Percentiles rank a stretch among this genome's conserved stretches.
Evolutionary conservation across 2,888 invertebrate genomes (phyloP).

Genomic region (Protonemura montana): DNA sequence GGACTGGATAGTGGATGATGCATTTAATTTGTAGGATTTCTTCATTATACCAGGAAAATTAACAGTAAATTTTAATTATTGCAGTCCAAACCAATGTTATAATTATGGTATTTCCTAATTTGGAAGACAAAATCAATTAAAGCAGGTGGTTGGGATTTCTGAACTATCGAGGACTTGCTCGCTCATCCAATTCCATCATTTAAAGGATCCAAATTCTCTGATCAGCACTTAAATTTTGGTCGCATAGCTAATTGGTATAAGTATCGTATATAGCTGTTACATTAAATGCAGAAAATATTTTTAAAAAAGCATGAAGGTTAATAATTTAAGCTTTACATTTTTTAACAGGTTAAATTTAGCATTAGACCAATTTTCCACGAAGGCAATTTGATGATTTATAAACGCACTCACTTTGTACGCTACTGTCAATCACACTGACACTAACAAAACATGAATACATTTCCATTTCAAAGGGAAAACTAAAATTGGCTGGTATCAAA

Average conservation of each 20-base stretch:
- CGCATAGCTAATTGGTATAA: background rate
- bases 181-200: background rate
- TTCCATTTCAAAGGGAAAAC: background rate
- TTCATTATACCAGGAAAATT: no score
- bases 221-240: background rate
- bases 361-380: background rate
- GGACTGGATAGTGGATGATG: no score
- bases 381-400: slow-evolving; percentile 3
- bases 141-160: no score
- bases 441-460: background rate
- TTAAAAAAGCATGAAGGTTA: background rate
- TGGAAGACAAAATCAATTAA: no score
- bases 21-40: no score
- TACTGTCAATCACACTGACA: background rate
- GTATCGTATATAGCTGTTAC: background rate
- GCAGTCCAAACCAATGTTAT: no score
- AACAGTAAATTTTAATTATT: no score
- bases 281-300: background rate
- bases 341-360: background rate
- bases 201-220: background rate
- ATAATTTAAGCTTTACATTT: background rate
- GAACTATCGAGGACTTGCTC: background rate
- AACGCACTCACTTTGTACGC: background rate
- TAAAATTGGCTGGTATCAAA: no score
- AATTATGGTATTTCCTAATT: no score